phyloP scores from a whole-genome alignment of 2,888 invertebrate genomes.

The Aporophyla lueneburgensis region DNA sequence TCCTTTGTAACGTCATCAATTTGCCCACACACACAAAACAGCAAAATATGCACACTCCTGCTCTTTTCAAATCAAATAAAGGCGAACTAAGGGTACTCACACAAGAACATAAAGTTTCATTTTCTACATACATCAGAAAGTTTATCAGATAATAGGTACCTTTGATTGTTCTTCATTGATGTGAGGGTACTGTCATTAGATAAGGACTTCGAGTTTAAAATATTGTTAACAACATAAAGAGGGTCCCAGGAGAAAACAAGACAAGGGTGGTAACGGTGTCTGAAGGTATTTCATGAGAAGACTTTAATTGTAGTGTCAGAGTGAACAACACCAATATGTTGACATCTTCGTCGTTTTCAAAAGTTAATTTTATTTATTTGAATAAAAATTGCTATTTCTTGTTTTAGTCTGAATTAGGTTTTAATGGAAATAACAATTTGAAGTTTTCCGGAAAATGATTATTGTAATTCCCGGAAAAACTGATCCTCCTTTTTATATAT shows the following conservation, averaged over 20 bases:
- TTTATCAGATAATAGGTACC: background rate
- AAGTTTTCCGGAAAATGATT: too few species aligned
- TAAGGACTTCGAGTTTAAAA: background rate
- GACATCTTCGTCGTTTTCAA: background rate
- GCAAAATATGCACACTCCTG: background rate
- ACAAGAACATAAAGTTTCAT: background rate
- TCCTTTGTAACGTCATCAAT: constrained; percentile 10
- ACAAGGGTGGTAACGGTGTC: background rate
- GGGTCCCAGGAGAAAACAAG: constrained; percentile 1
- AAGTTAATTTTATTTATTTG: too few species aligned
- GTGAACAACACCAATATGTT: background rate
- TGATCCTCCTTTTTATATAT: too few species aligned
- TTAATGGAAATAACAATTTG: too few species aligned
- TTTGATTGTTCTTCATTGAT: constrained; percentile 14
- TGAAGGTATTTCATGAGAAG: too few species aligned
- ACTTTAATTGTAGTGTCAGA: background rate
- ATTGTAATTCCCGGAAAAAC: too few species aligned
- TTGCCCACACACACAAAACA: background rate
- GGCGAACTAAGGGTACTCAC: background rate
- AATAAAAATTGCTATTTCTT: too few species aligned
- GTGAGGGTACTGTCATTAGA: constrained; percentile 9
- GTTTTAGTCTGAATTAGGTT: too few species aligned
- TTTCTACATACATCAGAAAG: background rate
- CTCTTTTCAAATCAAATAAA: background rate
- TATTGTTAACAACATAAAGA: constrained; percentile 17